phyloP scores from a whole-genome alignment of 1,140 invertebrate genomes.

The Magallana ariakensis region DNA sequence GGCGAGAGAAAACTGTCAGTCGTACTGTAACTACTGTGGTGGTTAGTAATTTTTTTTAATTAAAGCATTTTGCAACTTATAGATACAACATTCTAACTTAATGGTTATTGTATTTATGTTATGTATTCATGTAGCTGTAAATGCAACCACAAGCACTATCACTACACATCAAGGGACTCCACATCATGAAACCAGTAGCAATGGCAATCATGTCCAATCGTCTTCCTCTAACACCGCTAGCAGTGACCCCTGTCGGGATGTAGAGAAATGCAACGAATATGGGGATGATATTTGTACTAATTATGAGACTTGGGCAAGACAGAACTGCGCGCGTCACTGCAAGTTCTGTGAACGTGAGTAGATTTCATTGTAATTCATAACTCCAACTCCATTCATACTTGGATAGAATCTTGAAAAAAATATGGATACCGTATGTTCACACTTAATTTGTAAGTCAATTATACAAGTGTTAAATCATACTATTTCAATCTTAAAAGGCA shows the following conservation, averaged over 20 bases:
- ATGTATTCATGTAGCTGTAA: background rate
- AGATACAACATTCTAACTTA: too few species aligned
- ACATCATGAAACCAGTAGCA: background rate
- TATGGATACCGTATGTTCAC: too few species aligned
- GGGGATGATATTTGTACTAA: slow-evolving; percentile 39
- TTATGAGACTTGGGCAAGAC: slow-evolving; percentile 38
- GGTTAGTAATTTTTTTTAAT: background rate
- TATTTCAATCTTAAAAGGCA: too few species aligned
- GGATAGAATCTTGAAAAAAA: too few species aligned
- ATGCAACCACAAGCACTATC: background rate
- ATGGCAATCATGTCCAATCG: background rate
- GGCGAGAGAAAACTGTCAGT: slow-evolving; percentile 48
- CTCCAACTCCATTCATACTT: too few species aligned
- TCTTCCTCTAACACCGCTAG: background rate
- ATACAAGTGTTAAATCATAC: too few species aligned
- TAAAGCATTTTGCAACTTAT: too few species aligned
- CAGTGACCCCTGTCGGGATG: slow-evolving; percentile 25
- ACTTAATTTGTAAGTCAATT: too few species aligned
- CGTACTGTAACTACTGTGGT: slow-evolving; percentile 48
- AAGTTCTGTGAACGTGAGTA: slow-evolving; percentile 42
- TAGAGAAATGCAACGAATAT: slow-evolving; percentile 30
- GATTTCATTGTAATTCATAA: too few species aligned
- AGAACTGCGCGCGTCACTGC: slow-evolving; percentile 50
- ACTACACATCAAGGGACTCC: background rate
- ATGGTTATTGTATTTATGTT: too few species aligned